phyloP scores from a whole-genome alignment of 2,113 vertebrate species.

The Dryoscopus gambensis region DNA sequence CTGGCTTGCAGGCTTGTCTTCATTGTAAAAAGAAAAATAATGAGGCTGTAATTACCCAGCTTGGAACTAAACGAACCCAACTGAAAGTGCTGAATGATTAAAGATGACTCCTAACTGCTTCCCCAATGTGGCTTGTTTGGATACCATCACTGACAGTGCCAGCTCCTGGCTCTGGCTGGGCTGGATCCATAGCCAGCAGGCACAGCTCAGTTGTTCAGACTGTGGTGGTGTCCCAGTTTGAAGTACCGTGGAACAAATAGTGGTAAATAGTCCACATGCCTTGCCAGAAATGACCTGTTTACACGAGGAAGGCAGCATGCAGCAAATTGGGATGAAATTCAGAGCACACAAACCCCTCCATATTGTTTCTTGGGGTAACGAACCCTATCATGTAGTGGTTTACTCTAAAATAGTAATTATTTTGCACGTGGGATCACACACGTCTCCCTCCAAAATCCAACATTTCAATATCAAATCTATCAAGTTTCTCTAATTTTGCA shows the following conservation, averaged over 20 bases:
- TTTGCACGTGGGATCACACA: neutral
- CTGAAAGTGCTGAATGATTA: constrained; percentile 31
- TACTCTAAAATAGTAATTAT: neutral
- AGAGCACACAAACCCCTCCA: neutral
- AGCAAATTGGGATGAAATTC: neutral
- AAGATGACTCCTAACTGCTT: constrained; percentile 10
- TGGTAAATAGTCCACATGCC: neutral
- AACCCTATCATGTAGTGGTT: neutral
- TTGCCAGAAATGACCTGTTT: neutral
- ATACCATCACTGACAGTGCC: neutral
- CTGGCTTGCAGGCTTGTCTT: constrained; percentile 45
- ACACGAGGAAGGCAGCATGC: neutral
- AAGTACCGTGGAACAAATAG: neutral
- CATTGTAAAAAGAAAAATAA: constrained; percentile 43
- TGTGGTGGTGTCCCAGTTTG: neutral
- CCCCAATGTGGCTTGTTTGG: neutral
- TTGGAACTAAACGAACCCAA: constrained; percentile 46
- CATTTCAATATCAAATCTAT: neutral
- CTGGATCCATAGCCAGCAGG: neutral
- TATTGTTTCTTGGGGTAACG: neutral
- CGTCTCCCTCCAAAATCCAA: neutral
- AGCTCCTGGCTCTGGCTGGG: neutral
- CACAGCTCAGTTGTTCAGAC: neutral
- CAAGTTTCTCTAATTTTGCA: neutral
- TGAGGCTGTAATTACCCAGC: constrained; percentile 44